Conservation (phyloP, 2,888 invertebrate species). For the Drosophila meridiana region DNA sequence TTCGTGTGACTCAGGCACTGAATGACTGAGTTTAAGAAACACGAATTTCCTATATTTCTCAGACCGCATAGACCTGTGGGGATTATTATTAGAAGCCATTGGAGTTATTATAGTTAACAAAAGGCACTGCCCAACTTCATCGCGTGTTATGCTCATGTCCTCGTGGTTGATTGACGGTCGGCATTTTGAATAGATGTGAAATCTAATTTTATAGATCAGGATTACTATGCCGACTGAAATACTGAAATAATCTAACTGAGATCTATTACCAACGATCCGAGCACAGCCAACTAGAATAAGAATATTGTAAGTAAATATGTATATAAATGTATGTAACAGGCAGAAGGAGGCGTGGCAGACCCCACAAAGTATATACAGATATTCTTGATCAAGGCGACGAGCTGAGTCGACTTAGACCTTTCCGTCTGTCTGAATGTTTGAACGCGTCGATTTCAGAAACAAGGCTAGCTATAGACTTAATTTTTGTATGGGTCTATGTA, state of each 20-base stretch:
- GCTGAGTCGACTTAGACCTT: too few species aligned
- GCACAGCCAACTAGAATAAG: conserved; percentile 1
- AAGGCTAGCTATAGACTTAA: too few species aligned
- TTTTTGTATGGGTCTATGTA: too few species aligned
- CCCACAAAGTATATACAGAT: too few species aligned
- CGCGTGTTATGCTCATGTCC: conserved; percentile 20
- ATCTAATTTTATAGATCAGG: conserved; percentile 12
- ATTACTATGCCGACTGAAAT: conserved; percentile 28
- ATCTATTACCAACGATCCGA: background rate
- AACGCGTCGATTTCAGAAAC: too few species aligned
- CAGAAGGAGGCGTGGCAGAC: too few species aligned
- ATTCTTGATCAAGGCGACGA: too few species aligned
- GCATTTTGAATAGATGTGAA: conserved; percentile 22
- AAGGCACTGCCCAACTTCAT: conserved; percentile 65
- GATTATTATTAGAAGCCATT: conserved; percentile 18
- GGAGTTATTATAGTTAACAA: conserved; percentile 31
- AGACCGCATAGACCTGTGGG: conserved; percentile 92
- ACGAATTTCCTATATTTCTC: conserved; percentile 94
- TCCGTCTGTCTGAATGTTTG: too few species aligned
- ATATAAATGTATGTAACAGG: background rate
- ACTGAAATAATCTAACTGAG: conserved; percentile 8
- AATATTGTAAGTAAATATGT: background rate
- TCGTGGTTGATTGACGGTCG: conserved; percentile 22
- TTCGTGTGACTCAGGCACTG: conserved; percentile 85
- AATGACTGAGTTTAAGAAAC: conserved; percentile 85